phyloP scores from a whole-genome alignment of 2,888 invertebrate genomes.

The Clunio marinus region DNA sequence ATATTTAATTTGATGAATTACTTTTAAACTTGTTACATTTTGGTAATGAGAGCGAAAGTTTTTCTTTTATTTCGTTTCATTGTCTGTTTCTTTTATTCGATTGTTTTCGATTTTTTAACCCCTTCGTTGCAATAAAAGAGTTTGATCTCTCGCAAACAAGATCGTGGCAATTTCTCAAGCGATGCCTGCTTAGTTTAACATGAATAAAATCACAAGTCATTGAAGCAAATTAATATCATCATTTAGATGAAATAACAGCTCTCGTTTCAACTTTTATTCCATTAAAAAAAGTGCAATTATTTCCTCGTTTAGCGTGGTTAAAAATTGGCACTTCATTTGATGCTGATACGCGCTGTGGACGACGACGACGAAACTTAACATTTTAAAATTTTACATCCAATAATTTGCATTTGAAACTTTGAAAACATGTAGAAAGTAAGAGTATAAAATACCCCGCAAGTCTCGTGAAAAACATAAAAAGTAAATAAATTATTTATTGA shows the following conservation, averaged over 20 bases:
- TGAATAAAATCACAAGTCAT: conserved; percentile 21
- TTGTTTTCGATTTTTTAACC: too few relatives aligned
- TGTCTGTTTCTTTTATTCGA: too few relatives aligned
- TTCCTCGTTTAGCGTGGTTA: conserved; percentile 20
- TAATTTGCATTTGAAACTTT: not conserved
- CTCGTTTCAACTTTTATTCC: conserved; percentile 29
- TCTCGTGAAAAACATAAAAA: conserved; percentile 4
- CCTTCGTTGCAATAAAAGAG: too few relatives aligned
- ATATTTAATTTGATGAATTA: not conserved
- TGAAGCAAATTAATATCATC: conserved; percentile 29
- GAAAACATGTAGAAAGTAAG: conserved; percentile 14
- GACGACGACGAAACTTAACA: not conserved
- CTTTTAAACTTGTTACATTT: conserved; percentile 11
- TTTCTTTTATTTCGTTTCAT: too few relatives aligned
- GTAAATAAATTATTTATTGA: conserved; percentile 21
- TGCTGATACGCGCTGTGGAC: not conserved
- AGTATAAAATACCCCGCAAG: not conserved
- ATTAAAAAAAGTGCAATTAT: conserved; percentile 29
- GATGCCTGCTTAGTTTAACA: not conserved
- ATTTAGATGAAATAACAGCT: conserved; percentile 21
- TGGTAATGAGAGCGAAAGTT: conserved; percentile 30
- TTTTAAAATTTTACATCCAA: not conserved
- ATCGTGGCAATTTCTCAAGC: not conserved
- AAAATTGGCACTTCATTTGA: conserved; percentile 2
- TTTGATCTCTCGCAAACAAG: not conserved